Evolutionary conservation across 2,888 invertebrate genomes (phyloP), one percentile per base, ranked within the genome.

Genomic region (Pegoplata infirma): DNA sequence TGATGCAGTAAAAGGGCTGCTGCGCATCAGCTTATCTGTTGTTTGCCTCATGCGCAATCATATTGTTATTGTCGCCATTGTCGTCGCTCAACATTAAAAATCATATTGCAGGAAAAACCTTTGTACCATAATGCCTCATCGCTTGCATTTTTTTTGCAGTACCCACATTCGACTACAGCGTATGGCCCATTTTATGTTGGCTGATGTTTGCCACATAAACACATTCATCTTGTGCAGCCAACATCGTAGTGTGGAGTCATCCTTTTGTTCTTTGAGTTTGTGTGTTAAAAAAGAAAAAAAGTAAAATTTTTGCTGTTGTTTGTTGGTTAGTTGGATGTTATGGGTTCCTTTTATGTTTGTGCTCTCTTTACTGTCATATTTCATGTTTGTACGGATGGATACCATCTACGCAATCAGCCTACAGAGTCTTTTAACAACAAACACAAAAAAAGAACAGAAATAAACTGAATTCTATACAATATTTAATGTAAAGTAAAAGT

Each of bases 301-400:
- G 51, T 40, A 14, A 21, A 19, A 25, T 58, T n/a, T n/a, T n/a
- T n/a, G n/a, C n/a, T 40, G 56, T 56, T 51, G 55, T 66, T 63
- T 40, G 44, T 46, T 55, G 17, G 23, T n/a, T 49, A 23, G n/a
- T 25, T 79, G 78, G 46, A 63, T 79, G 75, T 67, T 64, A 75
- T 75, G 75, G 46, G 71, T 72, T 75, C 51, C 63, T 79, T 75
- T 79, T 79, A 67, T 79, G 75, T 75, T 75, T 79, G 79, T 79
- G 79, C 79, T 79, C 79, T 75, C 79, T 79, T 79, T 79, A 79
- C 79, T 79, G 79, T 79, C 79, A 79, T 79, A 79, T 79, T 79
- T 79, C 79, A 79, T 79, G 79, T 79, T 79, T 75, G 75, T 67
- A 66, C 75, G 79, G 75, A 75, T 72, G 79, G 71, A 64, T 79